These are phyloP conservation scores for Bombus confusus DNA, from an alignment of 1,140 invertebrate genomes.

Conservation along the genomic window DNA sequence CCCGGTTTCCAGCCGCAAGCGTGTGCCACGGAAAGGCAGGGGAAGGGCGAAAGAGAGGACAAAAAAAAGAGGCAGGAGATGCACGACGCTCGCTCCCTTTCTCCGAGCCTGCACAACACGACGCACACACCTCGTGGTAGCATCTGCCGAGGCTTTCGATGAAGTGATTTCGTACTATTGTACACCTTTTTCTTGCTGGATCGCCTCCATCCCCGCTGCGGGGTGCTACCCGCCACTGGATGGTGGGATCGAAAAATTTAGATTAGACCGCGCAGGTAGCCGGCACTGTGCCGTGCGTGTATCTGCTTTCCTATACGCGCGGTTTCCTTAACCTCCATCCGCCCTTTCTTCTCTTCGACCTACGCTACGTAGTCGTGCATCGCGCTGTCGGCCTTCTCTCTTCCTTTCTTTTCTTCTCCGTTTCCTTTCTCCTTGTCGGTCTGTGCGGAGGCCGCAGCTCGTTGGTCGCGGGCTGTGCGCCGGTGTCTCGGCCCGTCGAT, in stretches of 20 bases:
- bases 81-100: conserved; percentile 40
- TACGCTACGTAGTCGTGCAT: too few species aligned
- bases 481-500: conserved; percentile 34
- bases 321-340: too few species aligned
- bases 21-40: conserved; percentile 4
- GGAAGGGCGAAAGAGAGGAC: not conserved
- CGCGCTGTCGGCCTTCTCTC: not conserved
- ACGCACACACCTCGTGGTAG: conserved; percentile 49
- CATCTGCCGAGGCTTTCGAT: conserved; percentile 73
- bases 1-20: conserved; percentile 22
- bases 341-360: too few species aligned
- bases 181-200: conserved; percentile 57
- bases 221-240: conserved; percentile 31
- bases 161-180: conserved; percentile 73
- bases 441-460: not conserved
- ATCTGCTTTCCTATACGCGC: too few species aligned
- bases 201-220: conserved; percentile 30
- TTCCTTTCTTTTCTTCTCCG: not conserved
- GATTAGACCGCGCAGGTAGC: not conserved
- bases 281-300: too few species aligned
- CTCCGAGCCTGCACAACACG: conserved; percentile 1
- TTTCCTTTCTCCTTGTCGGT: not conserved
- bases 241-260: conserved; percentile 58
- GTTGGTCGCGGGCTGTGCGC: not conserved
- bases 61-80: conserved; percentile 24